Conservation (phyloP, 2,113 vertebrate genomes). For the Dicaeum eximium region DNA sequence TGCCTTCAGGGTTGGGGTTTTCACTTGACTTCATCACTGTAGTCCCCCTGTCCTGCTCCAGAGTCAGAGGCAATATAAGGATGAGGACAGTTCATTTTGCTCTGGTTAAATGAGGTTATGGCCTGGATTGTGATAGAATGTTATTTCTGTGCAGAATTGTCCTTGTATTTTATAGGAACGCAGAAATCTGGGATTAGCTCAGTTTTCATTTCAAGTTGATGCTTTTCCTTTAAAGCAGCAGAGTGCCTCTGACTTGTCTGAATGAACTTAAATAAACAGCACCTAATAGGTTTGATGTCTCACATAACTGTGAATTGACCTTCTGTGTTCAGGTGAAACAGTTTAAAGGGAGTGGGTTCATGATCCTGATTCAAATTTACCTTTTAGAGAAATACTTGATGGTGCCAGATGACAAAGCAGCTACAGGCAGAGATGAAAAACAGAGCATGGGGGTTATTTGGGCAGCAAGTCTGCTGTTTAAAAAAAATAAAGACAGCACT, state of each 20-base stretch:
- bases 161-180: not conserved
- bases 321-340: not conserved
- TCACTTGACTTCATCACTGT: not conserved
- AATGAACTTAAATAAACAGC: not conserved
- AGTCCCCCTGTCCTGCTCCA: not conserved
- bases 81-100: not conserved
- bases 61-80: not conserved
- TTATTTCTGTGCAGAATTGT: slow-evolving; percentile 26
- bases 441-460: not conserved
- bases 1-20: not conserved
- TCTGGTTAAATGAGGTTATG: slow-evolving; percentile 13
- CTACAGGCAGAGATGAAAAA: not conserved
- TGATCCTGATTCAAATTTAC: not conserved
- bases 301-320: not conserved
- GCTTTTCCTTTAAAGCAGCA: slow-evolving; percentile 6
- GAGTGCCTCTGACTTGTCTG: not conserved
- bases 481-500: not conserved
- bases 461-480: not conserved
- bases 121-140: not conserved
- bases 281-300: not conserved
- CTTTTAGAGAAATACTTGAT: not conserved
- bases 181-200: slow-evolving; percentile 45
- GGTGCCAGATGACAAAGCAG: not conserved
- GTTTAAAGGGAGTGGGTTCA: not conserved
- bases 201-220: not conserved